These are phyloP conservation scores for Pilophorus perplexus DNA, from an alignment of 2,888 invertebrate genomes.

Conservation along the genomic window DNA sequence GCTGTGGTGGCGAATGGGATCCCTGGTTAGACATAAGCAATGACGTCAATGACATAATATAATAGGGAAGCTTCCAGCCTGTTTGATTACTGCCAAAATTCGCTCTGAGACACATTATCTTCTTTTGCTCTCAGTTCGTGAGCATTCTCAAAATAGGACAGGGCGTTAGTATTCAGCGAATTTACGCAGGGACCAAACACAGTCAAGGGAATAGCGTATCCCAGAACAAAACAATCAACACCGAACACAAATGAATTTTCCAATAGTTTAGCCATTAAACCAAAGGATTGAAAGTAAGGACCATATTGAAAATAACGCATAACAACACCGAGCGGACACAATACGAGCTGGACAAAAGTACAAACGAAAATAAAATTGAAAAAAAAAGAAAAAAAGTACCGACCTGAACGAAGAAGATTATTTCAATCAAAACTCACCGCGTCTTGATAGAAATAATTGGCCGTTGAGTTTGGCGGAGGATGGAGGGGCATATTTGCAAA, in stretches of 20 bases:
- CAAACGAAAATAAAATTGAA: constrained; percentile 3
- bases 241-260: not conserved
- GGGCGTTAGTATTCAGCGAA: too few species aligned
- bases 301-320: not conserved
- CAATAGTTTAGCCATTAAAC: too few species aligned
- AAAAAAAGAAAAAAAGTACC: constrained; percentile 24
- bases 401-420: constrained; percentile 13
- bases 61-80: too few species aligned
- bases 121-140: not conserved
- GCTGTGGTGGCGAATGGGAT: not conserved
- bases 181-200: too few species aligned
- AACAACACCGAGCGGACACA: not conserved
- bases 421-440: constrained; percentile 44
- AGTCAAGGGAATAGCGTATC: too few species aligned
- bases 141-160: not conserved
- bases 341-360: not conserved
- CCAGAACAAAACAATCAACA: not conserved
- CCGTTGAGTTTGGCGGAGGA: constrained; percentile 43
- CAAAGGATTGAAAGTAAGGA: not conserved
- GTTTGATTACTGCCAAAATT: too few species aligned
- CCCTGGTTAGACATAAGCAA: too few species aligned
- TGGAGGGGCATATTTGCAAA: constrained; percentile 45
- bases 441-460: constrained; percentile 48
- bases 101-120: too few species aligned
- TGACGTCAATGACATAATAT: not conserved